Evolutionary conservation across 1,140 invertebrate genomes (phyloP), one percentile per base, ranked within the genome.

Genomic region (Mya arenaria): DNA sequence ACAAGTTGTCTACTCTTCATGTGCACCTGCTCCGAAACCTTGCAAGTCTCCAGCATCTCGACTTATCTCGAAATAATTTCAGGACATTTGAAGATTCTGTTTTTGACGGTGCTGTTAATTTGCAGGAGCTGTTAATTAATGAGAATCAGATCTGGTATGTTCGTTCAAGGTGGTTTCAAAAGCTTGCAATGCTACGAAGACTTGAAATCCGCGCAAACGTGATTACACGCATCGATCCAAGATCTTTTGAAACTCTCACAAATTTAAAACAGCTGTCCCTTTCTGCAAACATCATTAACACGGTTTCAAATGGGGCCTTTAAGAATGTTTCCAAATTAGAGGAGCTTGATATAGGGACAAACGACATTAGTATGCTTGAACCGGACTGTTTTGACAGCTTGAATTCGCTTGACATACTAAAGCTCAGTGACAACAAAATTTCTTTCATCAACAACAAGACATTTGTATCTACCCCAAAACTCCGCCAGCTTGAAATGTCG

Each of bases 11-110:
- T 19, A 32, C 19, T 10, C 28, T 85, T 0, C 55, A 74, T 36
- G 17, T 15, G 32, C 19, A 41, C 30, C 37, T 80, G 3, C 80
- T 86, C 13, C 48, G 39, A 15, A 36, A 23, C 1, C 36, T 84
- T 8, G 37, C 60, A 23, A 56, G 72, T 10, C 63, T 86, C 2
- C 23, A 80, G 37, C 66, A 81, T 23, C 65, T 86, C 32, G 82
- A 84, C 58, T 62, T 86, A n/a, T 84, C 85, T 10, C 52, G 73
- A 34, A 86, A 85, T 68, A 62, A 74, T 19, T 79, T 85, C n/a
- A 63, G 39, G 17, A 71, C 68, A 30, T 63, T 85, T 15, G 41
- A 56, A 28, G 69, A 69, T 34, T 66, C 66, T 32, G 56, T 85
- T n/a, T 85, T 85, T 52, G 72, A 77, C 17, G 30, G 44, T 2